Base-by-base conservation (phyloP, 2,113 vertebrate genomes). In the Rhinoderma darwinii region DNA sequence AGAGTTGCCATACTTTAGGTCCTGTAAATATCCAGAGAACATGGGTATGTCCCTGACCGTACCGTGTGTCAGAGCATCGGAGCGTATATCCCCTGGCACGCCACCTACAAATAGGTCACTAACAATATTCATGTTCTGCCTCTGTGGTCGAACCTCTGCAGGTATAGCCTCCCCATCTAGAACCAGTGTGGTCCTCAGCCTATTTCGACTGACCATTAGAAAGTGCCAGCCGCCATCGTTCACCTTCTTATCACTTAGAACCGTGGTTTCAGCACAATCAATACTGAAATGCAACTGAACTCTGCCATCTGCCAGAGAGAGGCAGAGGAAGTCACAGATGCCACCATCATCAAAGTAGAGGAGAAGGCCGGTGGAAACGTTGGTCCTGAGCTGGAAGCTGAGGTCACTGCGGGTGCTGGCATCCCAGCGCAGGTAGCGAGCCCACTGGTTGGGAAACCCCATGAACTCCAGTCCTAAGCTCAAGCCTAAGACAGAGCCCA, bases 271-370 rank as follows among this genome's bases (percentile, higher is more conserved):
- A 0, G 97, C 96, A 18, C 98, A 99, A 94, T 99, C 97, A 87
- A 99, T 94, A 18, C 97, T 99, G 90, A 98, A 93, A 63, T 91
- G 96, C 9, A 99, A 95, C 90, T 97, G 96, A 88, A 99, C 92
- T 2, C 93, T 95, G 35, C 98, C 97, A 11, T 95, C 94, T 4
- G 93, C 93, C 7, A 99, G 89, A 0, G 93, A 93, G 78, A 99
- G 93, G 35, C 97, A 96, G 75, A 99, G 95, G 88, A 99, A 99
- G 92, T 99, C 98, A 30, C 98, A 99, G 90, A 94, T 97, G 27
- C 98, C 98, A 0, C 97, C 97, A 0, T 99, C 98, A 12, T 99
- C 98, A 27, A 99, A 96, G 92, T 99, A 99, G 85, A 99, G 94
- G 4, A 99, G 90, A 80, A 99, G 95, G 88, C 96, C 98, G 4